A percentile compares a stretch with the other conserved stretches of the same genome.
These are phyloP conservation scores for Kryphioiulus occultus DNA, from an alignment of 2,888 invertebrate genomes.

Conservation along the genomic window DNA sequence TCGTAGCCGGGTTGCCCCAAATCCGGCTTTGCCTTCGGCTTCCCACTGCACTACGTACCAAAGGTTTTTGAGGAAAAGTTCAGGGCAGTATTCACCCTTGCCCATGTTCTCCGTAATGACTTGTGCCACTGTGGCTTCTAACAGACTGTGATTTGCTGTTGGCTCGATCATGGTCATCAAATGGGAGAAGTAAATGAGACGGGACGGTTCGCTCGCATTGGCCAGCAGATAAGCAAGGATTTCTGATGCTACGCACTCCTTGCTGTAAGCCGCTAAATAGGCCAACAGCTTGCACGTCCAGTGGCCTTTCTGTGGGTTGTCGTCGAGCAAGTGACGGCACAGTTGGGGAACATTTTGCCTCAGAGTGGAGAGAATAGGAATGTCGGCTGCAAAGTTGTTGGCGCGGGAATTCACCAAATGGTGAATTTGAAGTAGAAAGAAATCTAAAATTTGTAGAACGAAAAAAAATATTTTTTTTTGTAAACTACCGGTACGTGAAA, in stretches of 20 bases:
- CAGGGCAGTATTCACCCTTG: conserved; percentile 41
- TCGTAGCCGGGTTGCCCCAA: conserved; percentile 11
- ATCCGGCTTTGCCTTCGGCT: conserved; percentile 41
- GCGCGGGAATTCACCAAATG: conserved; percentile 49
- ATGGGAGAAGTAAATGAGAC: conserved; percentile 33
- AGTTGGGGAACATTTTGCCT: conserved; percentile 44
- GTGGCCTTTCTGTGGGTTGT: conserved; percentile 18
- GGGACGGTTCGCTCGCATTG: background rate
- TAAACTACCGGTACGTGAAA: no score
- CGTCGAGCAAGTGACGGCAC: conserved; percentile 46
- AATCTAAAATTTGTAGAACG: conserved; percentile 50
- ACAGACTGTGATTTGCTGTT: conserved; percentile 15
- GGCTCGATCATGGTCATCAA: conserved; percentile 48
- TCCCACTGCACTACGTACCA: conserved; percentile 49
- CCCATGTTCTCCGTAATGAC: conserved; percentile 39
- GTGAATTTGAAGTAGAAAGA: conserved; percentile 52
- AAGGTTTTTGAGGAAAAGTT: conserved; percentile 48
- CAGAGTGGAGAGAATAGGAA: conserved; percentile 49
- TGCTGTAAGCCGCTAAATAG: conserved; percentile 45
- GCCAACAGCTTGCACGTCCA: conserved; percentile 45
- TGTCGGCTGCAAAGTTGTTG: conserved; percentile 48
- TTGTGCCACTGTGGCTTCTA: conserved; percentile 41
- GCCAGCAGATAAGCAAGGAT: conserved; percentile 47
- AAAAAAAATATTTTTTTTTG: no score
- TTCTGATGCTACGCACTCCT: conserved; percentile 39